A percentile compares a stretch with the other conserved stretches of the same genome.
These are phyloP conservation scores for Liasis olivaceus DNA, from an alignment of 2,797 vertebrate genomes.

Conservation along the genomic window DNA sequence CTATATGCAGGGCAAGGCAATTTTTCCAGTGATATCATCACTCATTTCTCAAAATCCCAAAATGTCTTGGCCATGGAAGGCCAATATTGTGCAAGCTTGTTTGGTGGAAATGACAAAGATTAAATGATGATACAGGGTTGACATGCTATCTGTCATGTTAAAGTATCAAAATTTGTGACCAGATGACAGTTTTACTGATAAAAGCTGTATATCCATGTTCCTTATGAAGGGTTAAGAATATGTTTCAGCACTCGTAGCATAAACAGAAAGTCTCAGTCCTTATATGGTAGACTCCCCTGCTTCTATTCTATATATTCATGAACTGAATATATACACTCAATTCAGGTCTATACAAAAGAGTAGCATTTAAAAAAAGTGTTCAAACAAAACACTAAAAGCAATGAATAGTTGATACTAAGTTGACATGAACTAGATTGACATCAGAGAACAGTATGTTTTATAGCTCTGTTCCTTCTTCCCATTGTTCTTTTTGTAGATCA, in stretches of 20 bases:
- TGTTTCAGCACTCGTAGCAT: not conserved
- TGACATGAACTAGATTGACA: not conserved
- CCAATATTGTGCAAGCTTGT: not conserved
- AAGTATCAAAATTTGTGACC: not conserved
- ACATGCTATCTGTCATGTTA: not conserved
- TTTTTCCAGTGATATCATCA: not conserved
- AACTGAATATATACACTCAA: not conserved
- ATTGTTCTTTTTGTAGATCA: not conserved
- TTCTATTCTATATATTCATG: not conserved
- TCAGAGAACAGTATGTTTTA: not conserved
- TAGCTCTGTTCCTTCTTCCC: not conserved
- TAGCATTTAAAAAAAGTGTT: not conserved
- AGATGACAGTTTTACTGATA: conserved; percentile 1
- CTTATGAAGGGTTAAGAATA: not conserved
- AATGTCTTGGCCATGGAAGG: not conserved
- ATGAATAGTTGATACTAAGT: not conserved
- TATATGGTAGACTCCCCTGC: not conserved
- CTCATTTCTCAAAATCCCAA: not conserved
- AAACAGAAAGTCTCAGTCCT: not conserved
- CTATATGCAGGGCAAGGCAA: not conserved
- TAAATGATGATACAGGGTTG: not conserved
- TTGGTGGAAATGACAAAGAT: not conserved
- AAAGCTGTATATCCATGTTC: not conserved
- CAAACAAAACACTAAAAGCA: not conserved
- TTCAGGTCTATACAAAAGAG: not conserved